These are phyloP conservation scores for Leucozona laternaria DNA, from an alignment of 2,888 invertebrate species.

Conservation along the genomic window DNA sequence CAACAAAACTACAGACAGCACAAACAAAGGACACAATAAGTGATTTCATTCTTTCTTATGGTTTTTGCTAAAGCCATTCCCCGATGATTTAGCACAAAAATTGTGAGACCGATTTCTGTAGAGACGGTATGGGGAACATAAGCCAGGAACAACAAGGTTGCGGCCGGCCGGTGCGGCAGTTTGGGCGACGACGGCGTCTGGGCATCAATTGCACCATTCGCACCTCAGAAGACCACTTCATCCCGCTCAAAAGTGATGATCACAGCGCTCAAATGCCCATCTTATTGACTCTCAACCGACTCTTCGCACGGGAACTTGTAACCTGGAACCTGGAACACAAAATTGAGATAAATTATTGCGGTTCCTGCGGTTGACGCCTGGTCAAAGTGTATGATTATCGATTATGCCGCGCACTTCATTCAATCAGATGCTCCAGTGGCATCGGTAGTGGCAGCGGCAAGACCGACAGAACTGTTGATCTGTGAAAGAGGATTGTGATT, in stretches of 20 bases:
- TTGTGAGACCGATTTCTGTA: slow-evolving; percentile 67
- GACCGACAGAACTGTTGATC: slow-evolving; percentile 75
- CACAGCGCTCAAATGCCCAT: slow-evolving; percentile 24
- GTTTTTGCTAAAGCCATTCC: slow-evolving; percentile 43
- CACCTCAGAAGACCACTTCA: slow-evolving; percentile 63
- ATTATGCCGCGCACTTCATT: slow-evolving; percentile 76
- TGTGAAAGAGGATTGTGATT: slow-evolving; percentile 76
- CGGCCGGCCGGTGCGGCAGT: not conserved
- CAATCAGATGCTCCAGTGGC: slow-evolving; percentile 72
- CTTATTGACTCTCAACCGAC: slow-evolving; percentile 44
- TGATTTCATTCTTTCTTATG: slow-evolving; percentile 59
- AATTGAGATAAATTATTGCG: slow-evolving; percentile 78
- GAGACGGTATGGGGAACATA: slow-evolving; percentile 17
- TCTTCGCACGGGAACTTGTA: slow-evolving; percentile 56
- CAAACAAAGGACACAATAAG: slow-evolving; percentile 66
- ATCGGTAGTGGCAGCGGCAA: slow-evolving; percentile 61
- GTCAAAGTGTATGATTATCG: slow-evolving; percentile 77
- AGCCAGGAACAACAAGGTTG: slow-evolving; percentile 4
- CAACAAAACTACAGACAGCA: slow-evolving; percentile 35
- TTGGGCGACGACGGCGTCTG: slow-evolving; percentile 62
- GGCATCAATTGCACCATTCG: slow-evolving; percentile 74
- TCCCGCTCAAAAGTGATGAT: slow-evolving; percentile 24
- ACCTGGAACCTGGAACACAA: slow-evolving; percentile 69
- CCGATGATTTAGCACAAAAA: slow-evolving; percentile 72
- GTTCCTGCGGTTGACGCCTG: slow-evolving; percentile 77